Evolutionary conservation across 2,113 vertebrate genomes (phyloP).

Genomic region (Antigone vipio): DNA sequence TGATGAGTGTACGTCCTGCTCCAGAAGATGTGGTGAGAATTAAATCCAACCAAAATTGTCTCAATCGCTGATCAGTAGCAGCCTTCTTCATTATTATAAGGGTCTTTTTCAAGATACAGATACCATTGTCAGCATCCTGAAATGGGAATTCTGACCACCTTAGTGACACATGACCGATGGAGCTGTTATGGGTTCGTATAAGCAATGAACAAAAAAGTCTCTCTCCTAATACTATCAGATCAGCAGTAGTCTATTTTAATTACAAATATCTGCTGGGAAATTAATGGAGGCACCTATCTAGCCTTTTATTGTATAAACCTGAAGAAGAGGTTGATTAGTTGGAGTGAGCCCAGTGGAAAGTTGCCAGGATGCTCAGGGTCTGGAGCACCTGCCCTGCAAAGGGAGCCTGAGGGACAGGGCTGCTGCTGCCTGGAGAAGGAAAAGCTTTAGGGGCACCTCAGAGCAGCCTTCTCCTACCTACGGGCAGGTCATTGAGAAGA

Average conservation of each 20-base stretch:
- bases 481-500: neutral
- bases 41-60: neutral
- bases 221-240: neutral
- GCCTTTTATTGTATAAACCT: neutral
- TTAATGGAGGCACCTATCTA: neutral
- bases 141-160: neutral
- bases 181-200: rapidly evolving
- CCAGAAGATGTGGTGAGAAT: neutral
- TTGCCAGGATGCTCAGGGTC: neutral
- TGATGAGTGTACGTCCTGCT: neutral
- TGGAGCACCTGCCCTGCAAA: neutral
- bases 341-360: neutral
- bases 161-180: neutral
- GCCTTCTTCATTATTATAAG: neutral
- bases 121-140: neutral
- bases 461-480: neutral
- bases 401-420: neutral
- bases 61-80: neutral
- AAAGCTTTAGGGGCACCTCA: neutral
- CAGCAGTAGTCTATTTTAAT: neutral
- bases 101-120: neutral
- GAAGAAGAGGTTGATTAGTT: neutral
- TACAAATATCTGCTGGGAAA: neutral
- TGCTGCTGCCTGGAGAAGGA: neutral
- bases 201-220: neutral